Evolutionary conservation across 1,140 invertebrate species (phyloP).

Genomic region (Physella acuta): DNA sequence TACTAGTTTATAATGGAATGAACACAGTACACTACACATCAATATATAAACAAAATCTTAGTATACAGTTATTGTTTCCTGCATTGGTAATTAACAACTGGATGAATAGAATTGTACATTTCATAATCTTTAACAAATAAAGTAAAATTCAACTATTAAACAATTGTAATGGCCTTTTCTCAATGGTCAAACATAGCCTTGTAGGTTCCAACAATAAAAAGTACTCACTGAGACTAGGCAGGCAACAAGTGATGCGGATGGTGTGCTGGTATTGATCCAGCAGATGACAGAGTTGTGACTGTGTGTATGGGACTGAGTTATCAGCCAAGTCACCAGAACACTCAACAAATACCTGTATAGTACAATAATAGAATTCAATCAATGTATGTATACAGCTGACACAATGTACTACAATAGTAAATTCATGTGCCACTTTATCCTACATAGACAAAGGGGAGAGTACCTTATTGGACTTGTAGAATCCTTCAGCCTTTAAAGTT

Average conservation of each 20-base stretch:
- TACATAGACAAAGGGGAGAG: background rate
- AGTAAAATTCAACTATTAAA: too few species aligned
- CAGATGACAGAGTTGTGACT: conserved; percentile 58
- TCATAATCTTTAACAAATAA: too few species aligned
- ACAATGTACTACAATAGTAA: background rate
- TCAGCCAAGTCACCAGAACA: conserved; percentile 45
- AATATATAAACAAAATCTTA: too few species aligned
- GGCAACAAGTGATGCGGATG: conserved; percentile 61
- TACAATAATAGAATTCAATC: background rate
- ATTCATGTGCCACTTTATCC: background rate
- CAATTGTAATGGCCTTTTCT: too few species aligned
- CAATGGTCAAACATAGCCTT: too few species aligned
- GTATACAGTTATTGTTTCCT: too few species aligned
- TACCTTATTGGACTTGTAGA: conserved; percentile 65
- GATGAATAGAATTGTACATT: too few species aligned
- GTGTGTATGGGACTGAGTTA: conserved; percentile 38
- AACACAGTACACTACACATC: too few species aligned
- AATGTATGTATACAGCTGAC: background rate
- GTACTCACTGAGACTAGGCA: conserved; percentile 20
- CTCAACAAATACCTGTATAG: conserved; percentile 53
- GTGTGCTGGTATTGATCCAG: conserved; percentile 66
- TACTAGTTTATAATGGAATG: too few species aligned
- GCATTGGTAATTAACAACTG: too few species aligned
- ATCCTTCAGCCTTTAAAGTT: conserved; percentile 63
- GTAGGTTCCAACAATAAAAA: background rate